Conservation (phyloP, 2,113 vertebrate genomes). For the Marmota flaviventris region DNA sequence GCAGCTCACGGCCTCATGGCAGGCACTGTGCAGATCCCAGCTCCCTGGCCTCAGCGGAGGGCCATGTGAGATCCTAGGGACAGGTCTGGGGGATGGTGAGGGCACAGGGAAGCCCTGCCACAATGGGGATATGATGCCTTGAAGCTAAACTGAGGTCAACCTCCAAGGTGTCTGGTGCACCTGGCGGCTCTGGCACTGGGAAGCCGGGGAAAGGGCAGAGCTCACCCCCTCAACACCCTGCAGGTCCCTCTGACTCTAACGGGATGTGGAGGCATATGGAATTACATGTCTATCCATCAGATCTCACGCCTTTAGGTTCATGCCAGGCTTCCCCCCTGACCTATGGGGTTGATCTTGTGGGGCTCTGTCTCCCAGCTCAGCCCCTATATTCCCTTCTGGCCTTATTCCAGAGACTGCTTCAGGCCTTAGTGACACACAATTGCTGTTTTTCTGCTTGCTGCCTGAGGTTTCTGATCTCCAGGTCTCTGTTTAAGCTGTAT, state of each 20-base stretch:
- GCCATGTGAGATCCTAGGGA: too few relatives aligned
- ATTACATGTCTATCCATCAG: not conserved
- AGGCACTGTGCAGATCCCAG: fast-evolving
- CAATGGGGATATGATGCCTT: fast-evolving
- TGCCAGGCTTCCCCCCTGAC: fast-evolving
- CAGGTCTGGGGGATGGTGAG: not conserved
- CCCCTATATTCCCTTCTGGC: not conserved
- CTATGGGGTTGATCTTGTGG: fast-evolving
- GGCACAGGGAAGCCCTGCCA: fast-evolving
- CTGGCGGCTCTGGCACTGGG: not conserved
- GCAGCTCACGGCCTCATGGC: not conserved
- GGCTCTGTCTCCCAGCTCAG: fast-evolving
- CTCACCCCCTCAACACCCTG: fast-evolving
- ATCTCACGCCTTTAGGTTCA: not conserved
- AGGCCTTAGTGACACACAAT: not conserved
- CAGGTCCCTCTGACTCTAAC: not conserved
- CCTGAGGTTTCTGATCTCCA: not conserved
- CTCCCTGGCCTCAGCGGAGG: not conserved
- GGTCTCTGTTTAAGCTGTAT: fast-evolving
- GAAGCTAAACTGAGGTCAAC: fast-evolving
- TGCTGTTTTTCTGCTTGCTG: not conserved
- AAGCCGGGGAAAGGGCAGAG: too few relatives aligned
- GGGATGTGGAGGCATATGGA: not conserved
- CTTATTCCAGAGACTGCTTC: too few relatives aligned
- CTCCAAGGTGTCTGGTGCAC: fast-evolving